Conservation (phyloP, 2,797 vertebrate species). For the Enteromius unitaeniatus region DNA sequence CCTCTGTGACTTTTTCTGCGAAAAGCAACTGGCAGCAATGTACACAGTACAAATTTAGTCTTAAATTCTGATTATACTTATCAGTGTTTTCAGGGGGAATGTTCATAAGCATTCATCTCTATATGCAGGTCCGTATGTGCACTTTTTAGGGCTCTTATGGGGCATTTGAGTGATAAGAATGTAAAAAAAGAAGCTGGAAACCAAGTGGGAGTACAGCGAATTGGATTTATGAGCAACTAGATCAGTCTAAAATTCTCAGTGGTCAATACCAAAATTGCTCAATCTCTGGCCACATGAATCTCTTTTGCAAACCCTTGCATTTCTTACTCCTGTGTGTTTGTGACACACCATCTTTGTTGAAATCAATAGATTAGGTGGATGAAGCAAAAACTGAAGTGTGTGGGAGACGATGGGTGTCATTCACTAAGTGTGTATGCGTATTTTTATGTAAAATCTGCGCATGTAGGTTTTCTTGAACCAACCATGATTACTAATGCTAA, state of each 20-base stretch:
- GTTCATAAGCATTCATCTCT: background rate
- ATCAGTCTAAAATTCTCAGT: background rate
- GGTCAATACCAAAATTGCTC: background rate
- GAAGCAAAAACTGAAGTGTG: background rate
- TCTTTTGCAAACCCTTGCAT: slow-evolving; percentile 4
- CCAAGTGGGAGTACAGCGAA: background rate
- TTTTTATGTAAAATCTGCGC: background rate
- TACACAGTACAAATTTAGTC: slow-evolving; percentile 11
- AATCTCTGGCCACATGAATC: background rate
- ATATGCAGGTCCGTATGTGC: slow-evolving; percentile 55
- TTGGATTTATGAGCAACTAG: background rate
- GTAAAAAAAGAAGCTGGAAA: background rate
- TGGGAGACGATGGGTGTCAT: background rate
- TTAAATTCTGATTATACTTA: slow-evolving; percentile 15
- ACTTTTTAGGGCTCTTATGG: slow-evolving; percentile 48
- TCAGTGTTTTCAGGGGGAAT: background rate
- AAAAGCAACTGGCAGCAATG: slow-evolving; percentile 23
- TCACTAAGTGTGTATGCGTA: background rate
- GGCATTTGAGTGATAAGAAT: background rate
- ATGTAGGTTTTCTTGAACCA: background rate
- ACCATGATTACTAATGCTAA: background rate
- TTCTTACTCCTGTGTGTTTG: background rate
- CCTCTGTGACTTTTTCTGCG: slow-evolving; percentile 29
- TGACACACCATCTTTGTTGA: background rate
- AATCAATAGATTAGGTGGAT: background rate